phyloP scores from a whole-genome alignment of 1,140 invertebrate genomes.

The Ostrea denselamellosa region DNA sequence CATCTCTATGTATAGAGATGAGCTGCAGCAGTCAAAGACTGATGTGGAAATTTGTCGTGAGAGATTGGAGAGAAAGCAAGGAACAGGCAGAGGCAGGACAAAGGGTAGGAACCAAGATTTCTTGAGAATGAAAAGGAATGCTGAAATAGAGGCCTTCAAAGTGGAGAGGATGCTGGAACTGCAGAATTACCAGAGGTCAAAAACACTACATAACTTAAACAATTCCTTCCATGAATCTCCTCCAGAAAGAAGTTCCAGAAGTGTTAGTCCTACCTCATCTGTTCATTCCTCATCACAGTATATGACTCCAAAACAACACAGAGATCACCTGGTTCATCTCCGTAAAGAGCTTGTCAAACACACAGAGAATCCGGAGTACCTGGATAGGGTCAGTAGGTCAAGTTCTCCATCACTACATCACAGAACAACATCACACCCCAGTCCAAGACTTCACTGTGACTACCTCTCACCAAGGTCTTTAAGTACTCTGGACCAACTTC shows the following conservation, averaged over 20 bases:
- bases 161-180: conserved; percentile 68
- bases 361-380: conserved; percentile 57
- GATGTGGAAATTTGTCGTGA: conserved; percentile 65
- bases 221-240: conserved; percentile 20
- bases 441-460: conserved; percentile 43
- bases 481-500: neutral
- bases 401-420: conserved; percentile 48
- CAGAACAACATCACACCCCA: conserved; percentile 53
- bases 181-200: conserved; percentile 51
- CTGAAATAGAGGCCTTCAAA: conserved; percentile 73
- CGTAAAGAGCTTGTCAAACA: conserved; percentile 61
- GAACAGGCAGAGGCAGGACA: conserved; percentile 60
- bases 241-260: conserved; percentile 29
- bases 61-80: conserved; percentile 57
- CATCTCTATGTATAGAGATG: conserved; percentile 60
- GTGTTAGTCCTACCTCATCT: conserved; percentile 42
- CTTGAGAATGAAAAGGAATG: conserved; percentile 56
- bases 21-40: conserved; percentile 64
- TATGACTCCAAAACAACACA: conserved; percentile 67
- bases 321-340: conserved; percentile 62
- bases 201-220: conserved; percentile 45
- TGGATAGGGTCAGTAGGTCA: conserved; percentile 48
- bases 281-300: conserved; percentile 29
- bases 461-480: conserved; percentile 23
- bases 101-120: conserved; percentile 61